phyloP scores from a whole-genome alignment of 2,113 vertebrate genomes.

The Lanius ludovicianus region DNA sequence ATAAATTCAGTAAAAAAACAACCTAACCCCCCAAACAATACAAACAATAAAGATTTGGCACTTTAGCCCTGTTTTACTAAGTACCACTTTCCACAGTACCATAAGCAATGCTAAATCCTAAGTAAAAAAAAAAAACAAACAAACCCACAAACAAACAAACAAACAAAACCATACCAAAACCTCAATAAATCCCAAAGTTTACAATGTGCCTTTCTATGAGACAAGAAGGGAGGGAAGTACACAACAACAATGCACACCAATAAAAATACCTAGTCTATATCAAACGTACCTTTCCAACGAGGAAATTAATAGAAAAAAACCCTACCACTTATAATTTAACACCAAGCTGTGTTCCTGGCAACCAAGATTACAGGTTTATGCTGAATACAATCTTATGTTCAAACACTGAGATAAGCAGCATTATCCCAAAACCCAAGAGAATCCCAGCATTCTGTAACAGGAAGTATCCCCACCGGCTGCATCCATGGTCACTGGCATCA shows the following conservation, averaged over 20 bases:
- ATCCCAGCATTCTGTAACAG: conserved; percentile 96
- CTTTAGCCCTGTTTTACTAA: background rate
- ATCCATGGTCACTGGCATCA: conserved; percentile 92
- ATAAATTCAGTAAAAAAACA: background rate
- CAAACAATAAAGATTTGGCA: conserved; percentile 20
- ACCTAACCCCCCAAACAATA: background rate
- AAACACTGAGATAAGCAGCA: conserved; percentile 94
- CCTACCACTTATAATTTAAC: conserved; percentile 30
- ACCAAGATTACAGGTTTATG: conserved; percentile 79
- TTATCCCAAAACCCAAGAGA: conserved; percentile 93
- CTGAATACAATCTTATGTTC: conserved; percentile 93
- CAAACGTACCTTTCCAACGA: background rate
- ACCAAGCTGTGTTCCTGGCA: background rate
- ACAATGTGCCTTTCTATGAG: background rate
- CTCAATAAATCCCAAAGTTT: background rate
- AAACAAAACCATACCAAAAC: background rate
- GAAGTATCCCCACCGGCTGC: conserved; percentile 95
- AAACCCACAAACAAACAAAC: background rate
- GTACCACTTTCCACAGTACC: background rate
- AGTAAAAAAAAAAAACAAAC: background rate
- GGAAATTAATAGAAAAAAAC: background rate
- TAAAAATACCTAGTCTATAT: conserved; percentile 4
- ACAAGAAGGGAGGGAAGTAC: background rate
- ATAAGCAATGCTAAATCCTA: background rate
- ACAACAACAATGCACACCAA: background rate